Evolutionary conservation across 2,888 invertebrate genomes (phyloP).

Genomic region (Platypus cylindrus): DNA sequence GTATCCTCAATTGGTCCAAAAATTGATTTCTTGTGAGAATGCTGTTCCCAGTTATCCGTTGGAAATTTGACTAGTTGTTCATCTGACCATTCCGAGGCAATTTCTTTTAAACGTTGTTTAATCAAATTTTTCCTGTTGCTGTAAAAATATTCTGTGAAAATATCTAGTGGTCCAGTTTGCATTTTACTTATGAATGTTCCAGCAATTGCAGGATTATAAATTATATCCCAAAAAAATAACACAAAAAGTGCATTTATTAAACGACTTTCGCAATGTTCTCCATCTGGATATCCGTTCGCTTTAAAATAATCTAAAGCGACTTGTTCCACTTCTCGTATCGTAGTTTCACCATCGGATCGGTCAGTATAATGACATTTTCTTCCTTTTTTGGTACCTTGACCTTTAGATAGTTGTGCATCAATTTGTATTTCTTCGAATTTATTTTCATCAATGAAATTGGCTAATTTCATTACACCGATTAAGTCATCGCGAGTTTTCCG

Average conservation of each 20-base stretch:
- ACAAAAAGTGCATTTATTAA: conserved; percentile 24
- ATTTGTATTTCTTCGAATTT: too few species aligned
- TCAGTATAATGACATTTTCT: conserved; percentile 27
- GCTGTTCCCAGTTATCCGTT: conserved; percentile 36
- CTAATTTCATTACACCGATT: conserved; percentile 11
- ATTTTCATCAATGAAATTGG: conserved; percentile 12
- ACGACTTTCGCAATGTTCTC: conserved; percentile 31
- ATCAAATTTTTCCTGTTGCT: conserved; percentile 46
- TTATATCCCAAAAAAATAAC: conserved; percentile 64
- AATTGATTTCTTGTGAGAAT: conserved; percentile 25
- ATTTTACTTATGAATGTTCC: conserved; percentile 33
- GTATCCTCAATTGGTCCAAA: conserved; percentile 15
- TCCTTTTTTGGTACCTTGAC: conserved; percentile 18
- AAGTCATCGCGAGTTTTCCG: conserved; percentile 15
- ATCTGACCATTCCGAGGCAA: conserved; percentile 30
- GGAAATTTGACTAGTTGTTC: conserved; percentile 30
- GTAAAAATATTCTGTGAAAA: conserved; percentile 55
- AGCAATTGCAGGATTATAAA: conserved; percentile 43
- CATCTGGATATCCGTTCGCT: conserved; percentile 35
- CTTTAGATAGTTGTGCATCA: conserved; percentile 10
- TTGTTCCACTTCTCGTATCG: conserved; percentile 42
- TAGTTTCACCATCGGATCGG: conserved; percentile 26
- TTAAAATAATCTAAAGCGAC: conserved; percentile 41
- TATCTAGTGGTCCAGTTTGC: conserved; percentile 61
- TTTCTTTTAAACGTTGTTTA: conserved; percentile 38